Evolutionary conservation across 2,888 invertebrate genomes (phyloP), one percentile per base, ranked within the genome.

Genomic region (Harpalus rufipes): DNA sequence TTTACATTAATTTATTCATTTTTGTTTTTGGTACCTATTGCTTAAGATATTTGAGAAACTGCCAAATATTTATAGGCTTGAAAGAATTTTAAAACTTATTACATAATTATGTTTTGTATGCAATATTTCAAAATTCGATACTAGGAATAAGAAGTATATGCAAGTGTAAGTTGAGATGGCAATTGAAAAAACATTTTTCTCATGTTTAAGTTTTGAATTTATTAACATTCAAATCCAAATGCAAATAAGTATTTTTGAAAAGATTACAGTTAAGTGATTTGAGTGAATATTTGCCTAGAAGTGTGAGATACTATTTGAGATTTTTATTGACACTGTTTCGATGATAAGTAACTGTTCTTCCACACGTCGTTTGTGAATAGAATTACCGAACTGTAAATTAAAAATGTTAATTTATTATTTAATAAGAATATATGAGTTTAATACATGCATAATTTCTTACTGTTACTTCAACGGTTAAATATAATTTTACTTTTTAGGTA

Each of bases 241-340:
- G 63, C 63, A 63, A 63, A 63, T 63, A 63, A 25, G 25, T 63
- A 21, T 21, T 63, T 63, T 21, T 63, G 63, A 63, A 63, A 63
- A 63, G 63, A 63, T 8, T 63, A 63, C 63, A 63, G 63, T 63
- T 63, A 63, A 63, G 63, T 63, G 63, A 63, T 63, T 63, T 63
- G 25, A 63, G 18, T 59, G 18, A 59, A 63, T 25, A 25, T 63
- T 63, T 63, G 63, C 21, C 12, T 63, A 21, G 61, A 6, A 63
- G 59, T 32, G 18, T 61, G 59, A 61, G 16, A 16, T 51, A 51
- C 4, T 63, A 21, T 63, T 63, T 63, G 63, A 25, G 1, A 63
- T 63, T 63, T 63, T 63, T 63, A 63, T 63, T 63, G 63, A 63
- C 63, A 63, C 63, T 63, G 21, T 63, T 63, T 63, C 3, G 21